These are phyloP conservation scores for Geodia barretti DNA, from an alignment of 37 sponge, comb jelly and placozoan species.

Conservation along the genomic window DNA sequence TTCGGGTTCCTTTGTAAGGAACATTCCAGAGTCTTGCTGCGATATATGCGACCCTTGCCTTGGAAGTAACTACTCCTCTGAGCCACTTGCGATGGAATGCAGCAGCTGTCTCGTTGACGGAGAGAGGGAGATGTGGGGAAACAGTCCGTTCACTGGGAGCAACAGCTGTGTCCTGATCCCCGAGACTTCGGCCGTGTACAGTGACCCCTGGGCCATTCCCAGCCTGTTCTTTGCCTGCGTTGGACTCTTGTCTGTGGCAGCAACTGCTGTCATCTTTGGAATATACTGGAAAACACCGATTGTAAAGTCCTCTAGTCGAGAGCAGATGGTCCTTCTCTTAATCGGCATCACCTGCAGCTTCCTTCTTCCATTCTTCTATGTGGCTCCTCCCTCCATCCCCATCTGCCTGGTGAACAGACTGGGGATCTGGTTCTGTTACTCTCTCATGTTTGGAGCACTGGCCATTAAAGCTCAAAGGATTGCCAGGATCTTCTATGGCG, in stretches of 20 bases:
- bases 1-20: slow-evolving; percentile 30
- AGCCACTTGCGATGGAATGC: slow-evolving; percentile 25
- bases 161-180: slow-evolving; percentile 32
- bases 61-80: slow-evolving; percentile 38
- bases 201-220: slow-evolving; percentile 49
- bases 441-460: slow-evolving; percentile 76
- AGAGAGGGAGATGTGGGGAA: slow-evolving; percentile 71
- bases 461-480: slow-evolving; percentile 78
- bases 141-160: slow-evolving; percentile 63
- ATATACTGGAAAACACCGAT: slow-evolving; percentile 64
- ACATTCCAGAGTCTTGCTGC: slow-evolving; percentile 51
- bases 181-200: slow-evolving; percentile 3
- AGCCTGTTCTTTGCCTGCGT: slow-evolving; percentile 44
- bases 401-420: slow-evolving; percentile 63
- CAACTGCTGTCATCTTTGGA: slow-evolving; percentile 24
- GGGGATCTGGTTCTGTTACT: slow-evolving; percentile 62
- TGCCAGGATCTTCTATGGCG: slow-evolving; percentile 75
- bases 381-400: slow-evolving; percentile 29
- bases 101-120: slow-evolving; percentile 47
- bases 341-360: slow-evolving; percentile 65
- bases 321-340: slow-evolving; percentile 65
- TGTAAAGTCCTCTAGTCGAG: slow-evolving; percentile 83
- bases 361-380: slow-evolving; percentile 40
- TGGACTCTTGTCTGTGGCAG: slow-evolving; percentile 34
- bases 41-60: slow-evolving; percentile 70